These are phyloP conservation scores for Hemicentrotus pulcherrimus DNA, from an alignment of 35 echinoderm and acorn worm genomes.

Conservation along the genomic window DNA sequence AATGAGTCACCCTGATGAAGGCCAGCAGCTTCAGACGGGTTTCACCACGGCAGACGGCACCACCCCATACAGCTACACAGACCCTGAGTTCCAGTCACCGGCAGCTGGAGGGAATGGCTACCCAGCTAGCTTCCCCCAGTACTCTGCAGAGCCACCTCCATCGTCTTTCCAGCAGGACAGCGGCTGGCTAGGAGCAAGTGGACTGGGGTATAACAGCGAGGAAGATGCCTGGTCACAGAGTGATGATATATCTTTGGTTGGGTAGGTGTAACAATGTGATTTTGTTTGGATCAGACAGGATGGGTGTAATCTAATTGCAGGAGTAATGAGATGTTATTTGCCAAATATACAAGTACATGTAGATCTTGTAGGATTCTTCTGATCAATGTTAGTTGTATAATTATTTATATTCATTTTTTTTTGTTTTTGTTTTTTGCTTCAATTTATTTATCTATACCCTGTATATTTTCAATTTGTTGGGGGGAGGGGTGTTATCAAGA, in stretches of 20 bases:
- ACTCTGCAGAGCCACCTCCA: slow-evolving; percentile 29
- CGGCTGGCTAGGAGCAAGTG: slow-evolving; percentile 73
- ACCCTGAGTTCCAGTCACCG: slow-evolving; percentile 19
- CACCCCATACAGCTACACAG: slow-evolving; percentile 13
- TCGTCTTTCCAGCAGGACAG: slow-evolving; percentile 41
- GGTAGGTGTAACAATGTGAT: slow-evolving; percentile 53
- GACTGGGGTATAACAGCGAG: slow-evolving; percentile 68
- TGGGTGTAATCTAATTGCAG: background rate
- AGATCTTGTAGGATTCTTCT: no score
- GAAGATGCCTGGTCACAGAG: slow-evolving; percentile 86
- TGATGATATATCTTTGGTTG: slow-evolving; percentile 79
- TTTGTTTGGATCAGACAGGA: background rate
- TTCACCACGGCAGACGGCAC: slow-evolving; percentile 12
- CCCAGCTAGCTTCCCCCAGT: slow-evolving; percentile 46
- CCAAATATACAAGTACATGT: no score
- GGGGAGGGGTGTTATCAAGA: no score
- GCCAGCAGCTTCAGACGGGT: slow-evolving; percentile 17
- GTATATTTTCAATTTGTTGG: no score
- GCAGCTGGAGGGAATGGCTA: slow-evolving; percentile 11
- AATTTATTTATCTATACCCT: no score
- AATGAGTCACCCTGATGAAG: background rate
- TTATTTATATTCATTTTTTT: no score
- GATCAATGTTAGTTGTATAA: no score
- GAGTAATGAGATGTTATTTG: no score
- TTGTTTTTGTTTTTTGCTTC: no score